phyloP scores from a whole-genome alignment of 1,140 invertebrate genomes.

The Neodiprion lecontei region DNA sequence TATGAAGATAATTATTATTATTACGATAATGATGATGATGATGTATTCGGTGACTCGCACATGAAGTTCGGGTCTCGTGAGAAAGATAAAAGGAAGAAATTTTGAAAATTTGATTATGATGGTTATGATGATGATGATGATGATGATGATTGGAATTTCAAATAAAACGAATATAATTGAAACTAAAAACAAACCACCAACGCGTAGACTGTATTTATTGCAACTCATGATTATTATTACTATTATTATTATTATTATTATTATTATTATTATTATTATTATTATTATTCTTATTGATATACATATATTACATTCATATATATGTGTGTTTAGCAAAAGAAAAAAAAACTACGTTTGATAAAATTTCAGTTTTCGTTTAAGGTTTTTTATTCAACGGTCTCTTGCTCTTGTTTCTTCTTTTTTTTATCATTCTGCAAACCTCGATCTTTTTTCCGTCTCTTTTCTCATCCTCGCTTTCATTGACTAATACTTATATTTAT shows the following conservation, averaged over 20 bases:
- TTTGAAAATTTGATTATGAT: constrained; percentile 29
- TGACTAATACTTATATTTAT: constrained; percentile 14
- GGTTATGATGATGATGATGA: not conserved
- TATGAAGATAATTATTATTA: too few species aligned
- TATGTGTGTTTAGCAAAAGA: too few species aligned
- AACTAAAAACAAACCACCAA: constrained; percentile 52
- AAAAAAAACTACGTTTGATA: too few species aligned
- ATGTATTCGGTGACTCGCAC: not conserved
- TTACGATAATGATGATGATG: not conserved
- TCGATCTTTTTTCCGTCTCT: constrained; percentile 32
- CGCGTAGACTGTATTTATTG: constrained; percentile 59
- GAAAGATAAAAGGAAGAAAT: constrained; percentile 27
- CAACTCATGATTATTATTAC: constrained; percentile 3
- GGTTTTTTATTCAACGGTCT: too few species aligned
- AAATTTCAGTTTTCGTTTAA: too few species aligned
- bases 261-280: too few species aligned
- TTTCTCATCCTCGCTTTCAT: constrained; percentile 28
- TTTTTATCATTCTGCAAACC: constrained; percentile 18
- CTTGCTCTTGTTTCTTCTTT: constrained; percentile 25
- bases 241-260: not conserved
- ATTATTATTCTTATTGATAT: too few species aligned
- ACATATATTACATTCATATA: too few species aligned
- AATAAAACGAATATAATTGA: constrained; percentile 63
- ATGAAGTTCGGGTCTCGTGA: not conserved
- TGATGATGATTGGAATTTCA: constrained; percentile 53